Conservation (phyloP, 2,888 invertebrate species). For the Drosophila glabriapex region DNA sequence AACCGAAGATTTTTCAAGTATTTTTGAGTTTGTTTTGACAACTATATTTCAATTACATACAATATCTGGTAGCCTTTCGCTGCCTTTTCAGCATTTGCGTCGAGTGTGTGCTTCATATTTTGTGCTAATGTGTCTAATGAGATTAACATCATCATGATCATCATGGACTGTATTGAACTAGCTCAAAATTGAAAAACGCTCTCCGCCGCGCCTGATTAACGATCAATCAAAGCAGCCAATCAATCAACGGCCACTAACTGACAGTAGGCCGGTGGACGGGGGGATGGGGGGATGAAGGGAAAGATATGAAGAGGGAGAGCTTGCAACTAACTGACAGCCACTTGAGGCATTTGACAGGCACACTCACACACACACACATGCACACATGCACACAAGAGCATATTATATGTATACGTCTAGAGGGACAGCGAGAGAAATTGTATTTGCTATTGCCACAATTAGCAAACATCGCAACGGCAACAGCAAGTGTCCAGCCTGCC, state of each 20-base stretch:
- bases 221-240: conserved; percentile 63
- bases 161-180: conserved; percentile 36
- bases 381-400: conserved; percentile 1
- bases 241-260: conserved; percentile 49
- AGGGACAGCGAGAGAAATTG: conserved; percentile 22
- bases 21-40: conserved; percentile 54
- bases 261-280: background rate
- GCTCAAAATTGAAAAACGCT: conserved; percentile 34
- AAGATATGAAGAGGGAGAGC: background rate
- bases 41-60: conserved; percentile 49
- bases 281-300: background rate
- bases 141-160: conserved; percentile 44
- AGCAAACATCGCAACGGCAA: conserved; percentile 39
- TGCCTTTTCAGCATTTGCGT: conserved; percentile 17
- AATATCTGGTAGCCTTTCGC: conserved; percentile 27
- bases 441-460: conserved; percentile 50
- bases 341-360: conserved; percentile 51
- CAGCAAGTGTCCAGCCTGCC: conserved; percentile 14
- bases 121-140: conserved; percentile 43
- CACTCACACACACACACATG: background rate
- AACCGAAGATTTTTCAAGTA: conserved; percentile 37
- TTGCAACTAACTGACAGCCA: conserved; percentile 42
- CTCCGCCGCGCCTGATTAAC: conserved; percentile 19
- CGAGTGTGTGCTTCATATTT: conserved; percentile 8
- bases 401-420: background rate